Conservation (phyloP, 1,140 invertebrate species). For the Drosophila pseudoobscura region DNA sequence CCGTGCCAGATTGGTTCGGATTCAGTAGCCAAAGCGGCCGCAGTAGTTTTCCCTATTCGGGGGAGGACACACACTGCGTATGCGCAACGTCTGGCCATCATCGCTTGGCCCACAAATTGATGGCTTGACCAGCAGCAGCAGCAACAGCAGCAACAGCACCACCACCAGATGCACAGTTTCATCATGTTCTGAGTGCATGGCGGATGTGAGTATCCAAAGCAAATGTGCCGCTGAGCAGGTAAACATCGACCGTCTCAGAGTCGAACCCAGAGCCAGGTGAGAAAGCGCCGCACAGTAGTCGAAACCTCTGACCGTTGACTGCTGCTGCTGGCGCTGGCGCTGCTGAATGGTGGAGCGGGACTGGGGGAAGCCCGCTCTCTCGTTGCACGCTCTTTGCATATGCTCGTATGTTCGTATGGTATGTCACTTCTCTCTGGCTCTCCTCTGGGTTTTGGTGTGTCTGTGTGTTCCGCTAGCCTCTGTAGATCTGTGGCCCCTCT, state of each 20-base stretch:
- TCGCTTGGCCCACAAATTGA: not conserved
- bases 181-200: constrained; percentile 26
- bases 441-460: not conserved
- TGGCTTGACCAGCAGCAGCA: too few relatives aligned
- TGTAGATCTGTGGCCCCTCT: constrained; percentile 5
- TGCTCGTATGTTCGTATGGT: too few relatives aligned
- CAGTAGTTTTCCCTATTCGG: constrained; percentile 5
- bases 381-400: too few relatives aligned
- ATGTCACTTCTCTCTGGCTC: too few relatives aligned
- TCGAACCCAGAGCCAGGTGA: constrained; percentile 38
- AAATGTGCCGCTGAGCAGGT: not conserved
- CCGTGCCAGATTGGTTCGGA: constrained; percentile 17
- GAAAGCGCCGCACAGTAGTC: constrained; percentile 45
- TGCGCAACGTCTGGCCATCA: constrained; percentile 33
- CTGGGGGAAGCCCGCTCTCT: constrained; percentile 6
- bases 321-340: not conserved
- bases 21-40: constrained; percentile 20
- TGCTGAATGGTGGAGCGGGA: not conserved
- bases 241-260: constrained; percentile 44
- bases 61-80: constrained; percentile 29
- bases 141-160: not conserved
- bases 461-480: constrained; percentile 8
- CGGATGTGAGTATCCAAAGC: not conserved
- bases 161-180: constrained; percentile 20
- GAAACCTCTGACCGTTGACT: constrained; percentile 59